Conservation (phyloP, 2,888 invertebrate species). For the Iselma pallidipennis region DNA sequence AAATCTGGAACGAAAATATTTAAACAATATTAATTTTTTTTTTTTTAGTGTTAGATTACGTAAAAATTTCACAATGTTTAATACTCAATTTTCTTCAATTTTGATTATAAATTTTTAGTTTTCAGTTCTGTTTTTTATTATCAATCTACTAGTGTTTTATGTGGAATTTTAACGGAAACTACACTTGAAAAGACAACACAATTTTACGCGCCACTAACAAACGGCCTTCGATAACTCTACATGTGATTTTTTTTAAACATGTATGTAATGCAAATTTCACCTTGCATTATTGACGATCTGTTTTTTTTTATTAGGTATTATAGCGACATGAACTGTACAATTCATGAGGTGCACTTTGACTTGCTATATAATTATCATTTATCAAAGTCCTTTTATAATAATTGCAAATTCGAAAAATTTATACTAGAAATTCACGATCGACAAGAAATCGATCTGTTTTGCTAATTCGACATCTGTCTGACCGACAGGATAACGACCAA, state of each 20-base stretch:
- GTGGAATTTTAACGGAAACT: neutral
- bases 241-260: neutral
- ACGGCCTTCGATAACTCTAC: slow-evolving; percentile 4
- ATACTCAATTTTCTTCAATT: too few species aligned
- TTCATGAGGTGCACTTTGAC: neutral
- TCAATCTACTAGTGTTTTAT: neutral
- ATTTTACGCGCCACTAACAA: slow-evolving; percentile 5
- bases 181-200: neutral
- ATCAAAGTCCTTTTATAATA: neutral
- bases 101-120: too few species aligned
- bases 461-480: too few species aligned
- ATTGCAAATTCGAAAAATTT: neutral
- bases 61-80: neutral
- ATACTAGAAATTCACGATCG: neutral
- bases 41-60: neutral
- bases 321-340: neutral
- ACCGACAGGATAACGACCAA: too few species aligned
- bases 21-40: neutral
- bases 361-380: neutral
- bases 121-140: too few species aligned
- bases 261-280: neutral
- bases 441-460: neutral
- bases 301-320: neutral
- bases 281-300: neutral
- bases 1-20: neutral